Percentiles rank a stretch among this genome's conserved stretches.
These are phyloP conservation scores for Asbolus verrucosus DNA, from an alignment of 1,140 invertebrate species.

Conservation along the genomic window DNA sequence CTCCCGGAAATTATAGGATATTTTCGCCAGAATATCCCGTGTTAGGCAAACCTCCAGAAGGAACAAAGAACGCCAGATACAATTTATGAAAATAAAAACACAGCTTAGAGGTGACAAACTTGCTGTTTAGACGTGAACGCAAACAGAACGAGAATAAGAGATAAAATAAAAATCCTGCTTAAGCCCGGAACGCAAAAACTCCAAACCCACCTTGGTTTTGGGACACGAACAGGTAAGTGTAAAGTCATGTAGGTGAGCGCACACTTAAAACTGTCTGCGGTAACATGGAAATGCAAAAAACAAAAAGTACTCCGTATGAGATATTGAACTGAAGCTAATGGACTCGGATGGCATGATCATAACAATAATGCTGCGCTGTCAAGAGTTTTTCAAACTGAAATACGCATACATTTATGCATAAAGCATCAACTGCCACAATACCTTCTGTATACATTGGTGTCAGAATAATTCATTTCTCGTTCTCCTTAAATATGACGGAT, in stretches of 20 bases:
- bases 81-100: background rate
- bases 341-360: conserved; percentile 21
- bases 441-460: conserved; percentile 42
- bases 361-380: conserved; percentile 45
- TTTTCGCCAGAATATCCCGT: background rate
- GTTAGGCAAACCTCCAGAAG: conserved; percentile 1
- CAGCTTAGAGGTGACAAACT: background rate
- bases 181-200: conserved; percentile 1
- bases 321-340: conserved; percentile 25
- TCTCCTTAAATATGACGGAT: conserved; percentile 45
- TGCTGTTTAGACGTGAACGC: background rate
- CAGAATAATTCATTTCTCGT: conserved; percentile 38
- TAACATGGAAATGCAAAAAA: no score
- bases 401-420: conserved; percentile 49
- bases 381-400: conserved; percentile 38
- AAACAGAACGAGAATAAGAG: background rate
- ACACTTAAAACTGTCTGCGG: conserved; percentile 15
- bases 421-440: conserved; percentile 48
- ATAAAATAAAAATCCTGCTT: background rate
- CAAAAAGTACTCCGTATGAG: conserved; percentile 1
- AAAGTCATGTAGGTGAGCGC: conserved; percentile 42
- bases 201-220: conserved; percentile 18
- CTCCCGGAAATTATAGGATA: background rate
- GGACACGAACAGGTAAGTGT: conserved; percentile 46
- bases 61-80: no score